Conservation (phyloP, 1,140 invertebrate genomes). For the Metopolophium dirhodum region DNA sequence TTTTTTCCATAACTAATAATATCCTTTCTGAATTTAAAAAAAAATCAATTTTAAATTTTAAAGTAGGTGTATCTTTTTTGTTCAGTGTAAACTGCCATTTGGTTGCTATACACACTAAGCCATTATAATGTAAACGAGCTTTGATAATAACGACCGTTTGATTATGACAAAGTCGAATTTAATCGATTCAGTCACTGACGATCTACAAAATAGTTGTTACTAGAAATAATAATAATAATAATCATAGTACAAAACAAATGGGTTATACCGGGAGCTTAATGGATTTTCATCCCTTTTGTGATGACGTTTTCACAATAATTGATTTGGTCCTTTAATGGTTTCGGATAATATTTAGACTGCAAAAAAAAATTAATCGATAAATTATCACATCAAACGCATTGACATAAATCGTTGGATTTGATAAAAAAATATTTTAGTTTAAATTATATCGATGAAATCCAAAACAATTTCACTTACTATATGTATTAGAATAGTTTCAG, state of each 20-base stretch:
- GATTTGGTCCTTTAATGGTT: slow-evolving; percentile 38
- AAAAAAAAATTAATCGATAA: background rate
- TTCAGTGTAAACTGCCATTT: background rate
- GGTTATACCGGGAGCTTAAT: slow-evolving; percentile 49
- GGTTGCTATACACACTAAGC: background rate
- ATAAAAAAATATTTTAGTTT: background rate
- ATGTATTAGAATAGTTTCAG: background rate
- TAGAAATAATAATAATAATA: slow-evolving; percentile 45
- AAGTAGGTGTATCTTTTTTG: background rate
- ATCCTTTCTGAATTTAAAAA: background rate
- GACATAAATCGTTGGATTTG: background rate
- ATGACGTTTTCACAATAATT: slow-evolving; percentile 52
- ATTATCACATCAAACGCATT: background rate
- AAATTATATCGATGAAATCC: background rate
- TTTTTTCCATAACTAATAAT: background rate
- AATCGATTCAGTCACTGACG: slow-evolving; percentile 37
- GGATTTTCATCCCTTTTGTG: slow-evolving; percentile 52
- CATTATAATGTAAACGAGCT: slow-evolving; percentile 51
- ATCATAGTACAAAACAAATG: slow-evolving; percentile 50
- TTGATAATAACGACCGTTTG: slow-evolving; percentile 37
- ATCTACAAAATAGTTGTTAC: slow-evolving; percentile 45
- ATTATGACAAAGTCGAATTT: slow-evolving; percentile 54
- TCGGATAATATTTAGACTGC: slow-evolving; percentile 39
- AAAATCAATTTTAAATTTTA: slow-evolving; percentile 29
- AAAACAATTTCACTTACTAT: background rate